Conservation (phyloP, 1,140 invertebrate genomes). For the Diuraphis noxia region DNA sequence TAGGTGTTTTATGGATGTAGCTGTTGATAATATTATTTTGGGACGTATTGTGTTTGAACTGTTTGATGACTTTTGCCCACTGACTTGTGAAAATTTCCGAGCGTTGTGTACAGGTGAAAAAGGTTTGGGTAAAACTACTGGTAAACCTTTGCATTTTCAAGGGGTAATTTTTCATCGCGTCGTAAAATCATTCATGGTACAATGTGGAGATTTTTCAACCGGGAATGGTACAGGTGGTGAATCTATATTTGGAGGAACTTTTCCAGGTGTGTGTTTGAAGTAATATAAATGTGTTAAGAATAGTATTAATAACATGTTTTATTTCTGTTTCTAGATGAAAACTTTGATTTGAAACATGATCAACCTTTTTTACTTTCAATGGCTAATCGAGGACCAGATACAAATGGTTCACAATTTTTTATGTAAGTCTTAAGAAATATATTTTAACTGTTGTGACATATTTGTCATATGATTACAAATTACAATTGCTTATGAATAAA, state of each 20-base stretch:
- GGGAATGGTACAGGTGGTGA: slow-evolving; percentile 90
- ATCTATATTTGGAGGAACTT: slow-evolving; percentile 87
- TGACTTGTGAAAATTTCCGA: slow-evolving; percentile 93
- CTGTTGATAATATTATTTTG: slow-evolving; percentile 81
- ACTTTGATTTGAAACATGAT: slow-evolving; percentile 88
- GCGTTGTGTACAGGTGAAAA: slow-evolving; percentile 88
- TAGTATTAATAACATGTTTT: slow-evolving; percentile 31
- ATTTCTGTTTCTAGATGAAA: slow-evolving; percentile 74
- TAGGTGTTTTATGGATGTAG: slow-evolving; percentile 88
- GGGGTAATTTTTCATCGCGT: slow-evolving; percentile 87
- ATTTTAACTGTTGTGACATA: neutral
- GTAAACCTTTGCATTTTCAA: slow-evolving; percentile 72
- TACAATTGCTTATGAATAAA: neutral
- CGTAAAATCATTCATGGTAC: slow-evolving; percentile 91
- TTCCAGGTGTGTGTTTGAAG: slow-evolving; percentile 70
- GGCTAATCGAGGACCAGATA: slow-evolving; percentile 95
- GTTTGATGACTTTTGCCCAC: slow-evolving; percentile 88
- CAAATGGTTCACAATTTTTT: slow-evolving; percentile 99
- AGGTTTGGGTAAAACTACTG: slow-evolving; percentile 73
- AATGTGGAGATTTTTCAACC: slow-evolving; percentile 84
- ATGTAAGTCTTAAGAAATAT: slow-evolving; percentile 66
- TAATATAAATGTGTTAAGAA: neutral
- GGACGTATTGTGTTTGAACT: slow-evolving; percentile 94
- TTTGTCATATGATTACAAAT: neutral
- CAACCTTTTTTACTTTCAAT: slow-evolving; percentile 86